Percentiles rank a stretch among this genome's conserved stretches.
These are phyloP conservation scores for Ganaspis sp. DNA, from an alignment of 1,140 invertebrate genomes.

Conservation along the genomic window DNA sequence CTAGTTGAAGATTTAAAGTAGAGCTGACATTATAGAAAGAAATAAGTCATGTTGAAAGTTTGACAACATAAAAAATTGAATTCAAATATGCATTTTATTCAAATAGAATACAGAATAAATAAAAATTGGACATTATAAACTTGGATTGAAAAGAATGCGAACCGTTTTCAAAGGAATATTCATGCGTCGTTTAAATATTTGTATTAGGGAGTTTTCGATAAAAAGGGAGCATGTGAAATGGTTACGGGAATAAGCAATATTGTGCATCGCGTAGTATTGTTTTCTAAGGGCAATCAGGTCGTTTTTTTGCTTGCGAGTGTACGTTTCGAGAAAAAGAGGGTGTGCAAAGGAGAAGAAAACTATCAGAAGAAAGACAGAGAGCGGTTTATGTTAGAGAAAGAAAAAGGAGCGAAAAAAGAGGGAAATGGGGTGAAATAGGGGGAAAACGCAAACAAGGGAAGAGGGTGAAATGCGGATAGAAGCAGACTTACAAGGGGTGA, in stretches of 20 bases:
- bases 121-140: no score
- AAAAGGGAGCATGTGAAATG: background rate
- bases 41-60: no score
- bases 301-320: background rate
- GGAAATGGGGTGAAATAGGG: background rate
- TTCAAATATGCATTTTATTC: no score
- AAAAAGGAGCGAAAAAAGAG: background rate
- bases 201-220: no score
- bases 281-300: background rate
- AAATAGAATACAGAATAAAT: no score
- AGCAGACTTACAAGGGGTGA: constrained; percentile 2
- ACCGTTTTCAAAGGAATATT: no score
- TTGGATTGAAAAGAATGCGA: no score
- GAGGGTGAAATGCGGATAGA: constrained; percentile 35
- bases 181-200: background rate
- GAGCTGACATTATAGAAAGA: no score
- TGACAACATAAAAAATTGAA: no score
- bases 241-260: constrained; percentile 13
- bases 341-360: background rate
- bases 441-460: background rate
- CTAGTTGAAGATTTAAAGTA: no score
- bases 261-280: background rate
- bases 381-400: background rate
- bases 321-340: background rate
- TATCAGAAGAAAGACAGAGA: background rate